Evolutionary conservation across 2,113 vertebrate genomes (phyloP).

Genomic region (Toxotes jaculatrix): DNA sequence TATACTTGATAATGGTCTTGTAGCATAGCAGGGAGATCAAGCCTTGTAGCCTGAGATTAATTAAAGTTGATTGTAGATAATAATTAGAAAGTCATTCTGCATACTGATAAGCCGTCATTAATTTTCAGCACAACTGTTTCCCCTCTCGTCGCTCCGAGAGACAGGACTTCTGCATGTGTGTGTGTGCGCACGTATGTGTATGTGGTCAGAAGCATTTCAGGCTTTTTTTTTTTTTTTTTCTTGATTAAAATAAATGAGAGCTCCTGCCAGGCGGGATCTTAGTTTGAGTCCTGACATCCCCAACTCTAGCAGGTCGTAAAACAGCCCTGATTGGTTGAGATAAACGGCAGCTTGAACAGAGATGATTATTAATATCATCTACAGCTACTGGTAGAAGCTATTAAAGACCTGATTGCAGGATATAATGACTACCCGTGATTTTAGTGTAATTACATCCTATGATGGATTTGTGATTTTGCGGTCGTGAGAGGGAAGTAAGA

Average conservation of each 20-base stretch:
- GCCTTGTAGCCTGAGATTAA: slow-evolving; percentile 62
- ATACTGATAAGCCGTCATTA: slow-evolving; percentile 55
- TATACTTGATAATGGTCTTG: slow-evolving; percentile 51
- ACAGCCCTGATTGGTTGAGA: too few relatives aligned
- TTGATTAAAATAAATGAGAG: too few relatives aligned
- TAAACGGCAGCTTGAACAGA: too few relatives aligned
- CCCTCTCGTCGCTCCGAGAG: neutral
- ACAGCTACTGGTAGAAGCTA: too few relatives aligned
- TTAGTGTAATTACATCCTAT: slow-evolving; percentile 11
- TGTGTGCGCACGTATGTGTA: neutral
- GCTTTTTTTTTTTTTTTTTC: too few relatives aligned
- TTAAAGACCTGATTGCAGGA: too few relatives aligned
- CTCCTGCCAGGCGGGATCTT: too few relatives aligned
- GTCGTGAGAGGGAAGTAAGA: neutral
- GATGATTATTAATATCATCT: too few relatives aligned
- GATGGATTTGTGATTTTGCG: slow-evolving; percentile 22
- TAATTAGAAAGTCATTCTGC: slow-evolving; percentile 64
- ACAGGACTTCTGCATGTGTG: neutral
- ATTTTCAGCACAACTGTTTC: slow-evolving; percentile 30
- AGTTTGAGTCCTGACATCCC: too few relatives aligned
- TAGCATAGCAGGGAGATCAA: slow-evolving; percentile 42
- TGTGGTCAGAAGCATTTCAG: neutral
- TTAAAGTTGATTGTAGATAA: slow-evolving; percentile 71
- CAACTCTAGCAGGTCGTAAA: too few relatives aligned
- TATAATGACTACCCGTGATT: neutral